Evolutionary conservation across 1,140 invertebrate genomes (phyloP), one percentile per base, ranked within the genome.

Genomic region (Drosophila sp.): DNA sequence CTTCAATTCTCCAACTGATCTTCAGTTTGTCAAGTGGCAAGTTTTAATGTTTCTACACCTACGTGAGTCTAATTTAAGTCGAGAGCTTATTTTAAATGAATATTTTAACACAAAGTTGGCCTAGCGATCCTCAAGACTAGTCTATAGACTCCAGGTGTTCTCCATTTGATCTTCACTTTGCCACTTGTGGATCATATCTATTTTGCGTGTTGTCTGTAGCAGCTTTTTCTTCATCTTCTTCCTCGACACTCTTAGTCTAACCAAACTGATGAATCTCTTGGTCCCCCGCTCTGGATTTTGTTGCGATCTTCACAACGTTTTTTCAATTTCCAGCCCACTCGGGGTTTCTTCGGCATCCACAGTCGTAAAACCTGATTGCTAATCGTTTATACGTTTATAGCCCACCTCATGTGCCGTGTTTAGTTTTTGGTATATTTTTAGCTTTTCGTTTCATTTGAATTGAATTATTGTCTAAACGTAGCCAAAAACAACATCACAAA

Each of bases 391-490:
- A 53, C 50, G 32, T 53, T 53, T 53, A 81, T 75, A 78, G 76
- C 62, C 81, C 73, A 69, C 77, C 81, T 64, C 59, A 18, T 8
- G 14, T 75, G 46, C 45, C 64, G 54, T 77, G 81, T 70, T 80
- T 80, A 62, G 59, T 53, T 14, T 41, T n/a, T 46, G 43, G 62
- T 48, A 41, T 86, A 86, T 86, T 86, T 86, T 87, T 86, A 72
- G 81, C 65, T 53, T 72, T 76, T 72, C 61, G 67, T 67, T 73
- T 72, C 59, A 59, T 69, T 69, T 79, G 48, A 66, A 71, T 87
- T 89, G 78, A 87, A 72, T 82, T 87, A 86, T 78, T 70, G 81
- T 69, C 65, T 74, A 71, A 86, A 65, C 66, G 54, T 78, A 62
- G 73, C 53, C 61, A 66, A 64, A 64, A 75, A 57, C 41, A 80